Conservation (phyloP, 2,113 vertebrate genomes). For the Cinclus mexicanus region DNA sequence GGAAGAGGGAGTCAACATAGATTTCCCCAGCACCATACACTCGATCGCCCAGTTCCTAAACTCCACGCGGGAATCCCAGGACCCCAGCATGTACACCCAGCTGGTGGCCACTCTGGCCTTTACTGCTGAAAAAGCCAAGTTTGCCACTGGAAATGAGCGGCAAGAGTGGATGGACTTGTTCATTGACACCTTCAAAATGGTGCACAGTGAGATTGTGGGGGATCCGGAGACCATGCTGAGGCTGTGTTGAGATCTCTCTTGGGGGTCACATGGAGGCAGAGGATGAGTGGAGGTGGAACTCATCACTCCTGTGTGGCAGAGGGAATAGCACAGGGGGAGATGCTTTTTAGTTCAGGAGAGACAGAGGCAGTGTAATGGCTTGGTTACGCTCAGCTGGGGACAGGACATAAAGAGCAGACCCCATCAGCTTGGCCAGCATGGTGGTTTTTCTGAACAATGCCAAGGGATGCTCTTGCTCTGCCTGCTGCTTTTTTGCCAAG, state of each 20-base stretch:
- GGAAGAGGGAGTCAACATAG: slow-evolving; percentile 84
- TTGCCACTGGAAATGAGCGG: slow-evolving; percentile 86
- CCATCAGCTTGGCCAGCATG: not conserved
- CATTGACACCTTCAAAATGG: slow-evolving; percentile 95
- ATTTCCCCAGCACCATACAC: slow-evolving; percentile 88
- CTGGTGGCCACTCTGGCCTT: slow-evolving; percentile 96
- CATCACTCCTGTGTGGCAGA: not conserved
- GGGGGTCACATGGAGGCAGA: not conserved
- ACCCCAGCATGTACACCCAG: slow-evolving; percentile 81
- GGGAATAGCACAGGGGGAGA: not conserved
- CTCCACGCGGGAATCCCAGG: slow-evolving; percentile 82
- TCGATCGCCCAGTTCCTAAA: slow-evolving; percentile 87
- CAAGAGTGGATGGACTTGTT: slow-evolving; percentile 94
- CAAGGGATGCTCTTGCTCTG: not conserved
- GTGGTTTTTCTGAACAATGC: not conserved
- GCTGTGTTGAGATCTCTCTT: slow-evolving; percentile 79
- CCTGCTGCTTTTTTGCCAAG: not conserved
- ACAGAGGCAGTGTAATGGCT: not conserved
- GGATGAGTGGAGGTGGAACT: not conserved
- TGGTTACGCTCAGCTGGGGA: fast-evolving
- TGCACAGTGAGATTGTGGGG: slow-evolving; percentile 92
- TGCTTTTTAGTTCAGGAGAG: slow-evolving; percentile 17
- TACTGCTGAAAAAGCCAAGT: slow-evolving; percentile 96
- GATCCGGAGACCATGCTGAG: slow-evolving; percentile 84
- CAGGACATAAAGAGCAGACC: not conserved